Evolutionary conservation across 2,888 invertebrate species (phyloP).

Genomic region (Argynnis bischoffii): DNA sequence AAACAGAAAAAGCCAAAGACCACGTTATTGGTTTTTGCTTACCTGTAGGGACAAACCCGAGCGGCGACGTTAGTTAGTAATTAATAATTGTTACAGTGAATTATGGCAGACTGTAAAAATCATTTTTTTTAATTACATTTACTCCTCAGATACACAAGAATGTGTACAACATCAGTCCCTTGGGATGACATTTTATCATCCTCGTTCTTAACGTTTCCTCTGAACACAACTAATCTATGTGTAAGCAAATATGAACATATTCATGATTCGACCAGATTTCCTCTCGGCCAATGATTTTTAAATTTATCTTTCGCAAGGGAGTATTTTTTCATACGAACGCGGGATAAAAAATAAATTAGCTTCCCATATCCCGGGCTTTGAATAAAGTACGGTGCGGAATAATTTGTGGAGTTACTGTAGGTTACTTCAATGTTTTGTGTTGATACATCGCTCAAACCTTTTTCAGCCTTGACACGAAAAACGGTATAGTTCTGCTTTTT

Average conservation of each 20-base stretch:
- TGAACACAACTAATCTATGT: slow-evolving; percentile 14
- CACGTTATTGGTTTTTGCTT: no score
- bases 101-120: no score
- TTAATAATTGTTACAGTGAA: no score
- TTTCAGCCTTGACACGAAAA: not conserved
- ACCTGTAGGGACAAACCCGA: no score
- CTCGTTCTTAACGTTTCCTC: not conserved
- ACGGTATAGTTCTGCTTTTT: not conserved
- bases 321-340: slow-evolving; percentile 44
- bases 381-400: slow-evolving; percentile 44
- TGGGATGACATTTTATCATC: no score
- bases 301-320: slow-evolving; percentile 45
- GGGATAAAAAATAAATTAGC: slow-evolving; percentile 51
- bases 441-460: slow-evolving; percentile 2
- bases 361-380: slow-evolving; percentile 44
- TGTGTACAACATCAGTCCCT: no score
- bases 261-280: slow-evolving; percentile 46
- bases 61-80: no score
- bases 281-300: slow-evolving; percentile 46
- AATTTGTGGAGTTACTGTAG: slow-evolving; percentile 30
- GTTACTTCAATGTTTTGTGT: slow-evolving; percentile 2
- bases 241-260: slow-evolving; percentile 43
- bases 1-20: no score
- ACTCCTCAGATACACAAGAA: no score
- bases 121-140: no score